These are phyloP conservation scores for Anthoscopus minutus DNA, from an alignment of 2,113 vertebrate species.

Conservation along the genomic window DNA sequence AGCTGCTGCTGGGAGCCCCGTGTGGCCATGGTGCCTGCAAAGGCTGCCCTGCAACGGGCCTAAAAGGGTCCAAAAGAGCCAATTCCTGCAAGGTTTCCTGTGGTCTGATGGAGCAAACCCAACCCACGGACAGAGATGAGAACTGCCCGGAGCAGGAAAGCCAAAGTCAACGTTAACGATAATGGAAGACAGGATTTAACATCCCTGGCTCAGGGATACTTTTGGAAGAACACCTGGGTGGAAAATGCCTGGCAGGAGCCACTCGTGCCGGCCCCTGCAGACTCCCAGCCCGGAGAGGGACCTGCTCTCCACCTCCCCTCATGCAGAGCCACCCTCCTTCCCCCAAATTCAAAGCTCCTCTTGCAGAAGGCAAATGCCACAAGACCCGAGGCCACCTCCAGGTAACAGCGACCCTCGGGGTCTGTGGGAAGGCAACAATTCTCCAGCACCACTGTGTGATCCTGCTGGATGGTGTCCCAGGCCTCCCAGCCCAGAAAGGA, in stretches of 20 bases:
- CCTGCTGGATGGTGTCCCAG: neutral
- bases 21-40: neutral
- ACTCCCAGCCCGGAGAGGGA: fast-evolving
- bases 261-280: neutral
- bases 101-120: neutral
- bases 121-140: neutral
- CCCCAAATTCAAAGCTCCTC: neutral
- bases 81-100: neutral
- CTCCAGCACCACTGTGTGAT: fast-evolving
- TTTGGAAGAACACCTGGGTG: neutral
- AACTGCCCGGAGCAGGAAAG: neutral
- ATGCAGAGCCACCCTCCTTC: too few relatives aligned
- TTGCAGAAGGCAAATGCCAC: neutral
- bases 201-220: neutral
- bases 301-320: neutral
- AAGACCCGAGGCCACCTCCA: fast-evolving
- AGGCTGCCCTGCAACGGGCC: fast-evolving
- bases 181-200: fast-evolving
- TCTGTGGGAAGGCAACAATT: fast-evolving
- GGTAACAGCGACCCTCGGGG: fast-evolving
- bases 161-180: fast-evolving
- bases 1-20: neutral
- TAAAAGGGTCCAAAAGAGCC: neutral
- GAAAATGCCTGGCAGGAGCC: neutral
- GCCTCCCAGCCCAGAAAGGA: fast-evolving